Conservation (phyloP, 2,888 invertebrate species). For the Leptopilina syphax region DNA sequence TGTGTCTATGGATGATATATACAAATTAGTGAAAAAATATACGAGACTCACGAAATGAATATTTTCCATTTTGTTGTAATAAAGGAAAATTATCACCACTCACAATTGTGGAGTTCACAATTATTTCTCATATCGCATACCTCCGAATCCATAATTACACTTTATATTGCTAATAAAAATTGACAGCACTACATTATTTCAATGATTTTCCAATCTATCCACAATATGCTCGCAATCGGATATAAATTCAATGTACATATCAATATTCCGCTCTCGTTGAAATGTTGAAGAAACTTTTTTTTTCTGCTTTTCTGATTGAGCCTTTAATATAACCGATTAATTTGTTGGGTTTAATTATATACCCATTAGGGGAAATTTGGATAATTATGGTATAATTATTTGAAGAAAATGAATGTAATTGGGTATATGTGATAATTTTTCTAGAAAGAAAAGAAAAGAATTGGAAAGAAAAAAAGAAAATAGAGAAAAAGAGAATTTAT, state of each 20-base stretch:
- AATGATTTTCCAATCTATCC: not conserved
- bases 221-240: too few species aligned
- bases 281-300: too few species aligned
- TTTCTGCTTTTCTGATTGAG: too few species aligned
- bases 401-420: too few species aligned
- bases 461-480: not conserved
- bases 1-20: not conserved
- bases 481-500: not conserved
- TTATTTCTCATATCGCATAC: not conserved
- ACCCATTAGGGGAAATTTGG: too few species aligned
- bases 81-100: not conserved
- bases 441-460: too few species aligned
- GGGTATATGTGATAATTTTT: too few species aligned
- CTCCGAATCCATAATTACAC: not conserved
- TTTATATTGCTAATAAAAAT: conserved; percentile 5
- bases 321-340: too few species aligned
- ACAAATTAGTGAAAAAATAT: conserved; percentile 21
- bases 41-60: not conserved
- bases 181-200: not conserved
- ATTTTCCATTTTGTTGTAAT: not conserved
- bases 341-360: too few species aligned
- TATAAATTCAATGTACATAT: too few species aligned
- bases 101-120: not conserved
- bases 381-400: too few species aligned
- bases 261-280: too few species aligned